Conservation (phyloP, 2,797 vertebrate species). For the Pangasius mekongensis region DNA sequence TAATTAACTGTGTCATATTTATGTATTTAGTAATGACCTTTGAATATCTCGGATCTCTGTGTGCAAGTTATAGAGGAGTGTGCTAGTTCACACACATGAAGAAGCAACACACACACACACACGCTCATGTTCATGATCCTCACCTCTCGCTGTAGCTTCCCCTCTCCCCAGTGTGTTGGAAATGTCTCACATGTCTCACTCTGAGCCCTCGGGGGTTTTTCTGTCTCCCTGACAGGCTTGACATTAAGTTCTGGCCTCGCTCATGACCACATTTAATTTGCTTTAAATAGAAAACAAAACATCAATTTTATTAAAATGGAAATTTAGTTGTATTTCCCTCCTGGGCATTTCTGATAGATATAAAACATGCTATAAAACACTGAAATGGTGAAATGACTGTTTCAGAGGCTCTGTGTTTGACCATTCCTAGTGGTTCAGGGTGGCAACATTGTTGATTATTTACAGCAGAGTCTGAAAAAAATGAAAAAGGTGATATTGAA, state of each 20-base stretch:
- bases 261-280: conserved; percentile 65
- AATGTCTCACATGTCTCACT: conserved; percentile 3
- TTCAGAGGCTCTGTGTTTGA: not conserved
- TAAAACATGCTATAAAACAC: not conserved
- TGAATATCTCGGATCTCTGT: not conserved
- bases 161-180: not conserved
- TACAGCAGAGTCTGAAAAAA: not conserved
- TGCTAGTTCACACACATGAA: not conserved
- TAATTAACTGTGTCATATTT: not conserved
- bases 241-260: conserved; percentile 66
- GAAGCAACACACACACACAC: not conserved
- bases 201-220: conserved; percentile 55
- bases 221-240: conserved; percentile 69
- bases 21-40: not conserved
- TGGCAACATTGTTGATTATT: not conserved
- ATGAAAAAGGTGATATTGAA: not conserved
- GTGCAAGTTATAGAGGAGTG: not conserved
- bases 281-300: conserved; percentile 11
- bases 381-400: not conserved
- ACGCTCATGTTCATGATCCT: not conserved
- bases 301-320: not conserved
- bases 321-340: not conserved
- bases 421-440: not conserved
- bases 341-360: not conserved
- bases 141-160: not conserved